A percentile compares a stretch with the other conserved stretches of the same genome.
phyloP scores from a whole-genome alignment of 2,113 vertebrate genomes.

The Ptychochromis oligacanthus region DNA sequence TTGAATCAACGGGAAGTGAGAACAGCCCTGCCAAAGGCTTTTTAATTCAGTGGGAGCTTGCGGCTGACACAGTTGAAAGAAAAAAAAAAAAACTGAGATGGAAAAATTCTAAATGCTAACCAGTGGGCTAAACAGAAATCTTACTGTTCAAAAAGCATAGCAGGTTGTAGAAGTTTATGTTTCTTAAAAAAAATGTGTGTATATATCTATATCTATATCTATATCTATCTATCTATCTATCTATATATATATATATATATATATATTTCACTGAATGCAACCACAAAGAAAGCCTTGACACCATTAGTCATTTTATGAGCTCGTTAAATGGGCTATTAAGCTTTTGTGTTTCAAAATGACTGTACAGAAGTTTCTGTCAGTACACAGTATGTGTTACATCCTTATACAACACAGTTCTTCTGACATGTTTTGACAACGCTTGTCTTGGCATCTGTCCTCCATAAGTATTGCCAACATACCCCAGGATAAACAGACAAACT shows the following conservation, averaged over 20 bases:
- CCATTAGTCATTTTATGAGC: neutral
- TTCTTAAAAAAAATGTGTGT: too few relatives aligned
- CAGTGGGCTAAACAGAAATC: constrained; percentile 5
- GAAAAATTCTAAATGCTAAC: constrained; percentile 46
- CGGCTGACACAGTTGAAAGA: constrained; percentile 30
- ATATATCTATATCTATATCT: too few relatives aligned
- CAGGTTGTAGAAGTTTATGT: fast-evolving
- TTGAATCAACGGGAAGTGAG: constrained; percentile 72
- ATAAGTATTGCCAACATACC: neutral
- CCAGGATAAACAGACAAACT: constrained; percentile 1
- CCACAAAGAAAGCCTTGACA: neutral
- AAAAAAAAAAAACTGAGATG: constrained; percentile 12
- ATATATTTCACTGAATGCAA: neutral
- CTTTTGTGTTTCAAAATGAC: neutral
- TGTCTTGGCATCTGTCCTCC: neutral
- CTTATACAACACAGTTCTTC: neutral
- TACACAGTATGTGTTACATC: neutral
- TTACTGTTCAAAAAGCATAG: neutral
- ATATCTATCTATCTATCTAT: too few relatives aligned
- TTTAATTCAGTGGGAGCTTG: constrained; percentile 63
- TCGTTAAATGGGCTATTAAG: neutral
- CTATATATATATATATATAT: too few relatives aligned
- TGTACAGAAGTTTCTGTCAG: neutral
- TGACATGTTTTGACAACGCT: constrained; percentile 27
- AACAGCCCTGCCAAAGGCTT: constrained; percentile 73